phyloP scores from a whole-genome alignment of 2,888 invertebrate genomes.

The Lasiommata megera region DNA sequence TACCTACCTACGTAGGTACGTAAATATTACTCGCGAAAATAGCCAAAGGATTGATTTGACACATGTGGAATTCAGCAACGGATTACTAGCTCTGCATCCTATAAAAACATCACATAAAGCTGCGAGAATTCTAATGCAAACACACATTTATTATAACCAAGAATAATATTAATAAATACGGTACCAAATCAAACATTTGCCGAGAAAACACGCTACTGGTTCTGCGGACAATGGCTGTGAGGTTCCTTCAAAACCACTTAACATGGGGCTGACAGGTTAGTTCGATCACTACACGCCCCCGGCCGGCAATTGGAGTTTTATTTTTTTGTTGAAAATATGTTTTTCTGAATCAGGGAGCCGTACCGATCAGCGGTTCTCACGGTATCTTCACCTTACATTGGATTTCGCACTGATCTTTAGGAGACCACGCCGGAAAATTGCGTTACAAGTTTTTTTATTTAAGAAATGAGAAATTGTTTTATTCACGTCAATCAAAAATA shows the following conservation, averaged over 20 bases:
- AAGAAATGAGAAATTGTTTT: too few species aligned
- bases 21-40: background rate
- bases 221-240: slow-evolving; percentile 66
- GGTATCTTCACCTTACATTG: slow-evolving; percentile 40
- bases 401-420: slow-evolving; percentile 16
- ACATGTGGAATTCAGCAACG: slow-evolving; percentile 35
- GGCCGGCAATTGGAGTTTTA: slow-evolving; percentile 66
- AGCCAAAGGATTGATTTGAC: slow-evolving; percentile 11
- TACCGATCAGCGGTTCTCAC: slow-evolving; percentile 63
- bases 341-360: slow-evolving; percentile 62
- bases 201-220: slow-evolving; percentile 77
- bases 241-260: slow-evolving; percentile 77
- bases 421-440: too few species aligned
- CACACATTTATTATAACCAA: slow-evolving; percentile 52
- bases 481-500: too few species aligned
- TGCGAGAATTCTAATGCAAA: slow-evolving; percentile 57
- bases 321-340: slow-evolving; percentile 65
- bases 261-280: slow-evolving; percentile 81
- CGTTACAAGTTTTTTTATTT: too few species aligned
- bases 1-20: too few species aligned
- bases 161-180: slow-evolving; percentile 68
- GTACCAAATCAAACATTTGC: slow-evolving; percentile 72
- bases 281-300: slow-evolving; percentile 76
- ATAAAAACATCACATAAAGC: slow-evolving; percentile 53
- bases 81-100: slow-evolving; percentile 44